Evolutionary conservation across 2,113 vertebrate species (phyloP).

Genomic region (Isurus oxyrinchus): DNA sequence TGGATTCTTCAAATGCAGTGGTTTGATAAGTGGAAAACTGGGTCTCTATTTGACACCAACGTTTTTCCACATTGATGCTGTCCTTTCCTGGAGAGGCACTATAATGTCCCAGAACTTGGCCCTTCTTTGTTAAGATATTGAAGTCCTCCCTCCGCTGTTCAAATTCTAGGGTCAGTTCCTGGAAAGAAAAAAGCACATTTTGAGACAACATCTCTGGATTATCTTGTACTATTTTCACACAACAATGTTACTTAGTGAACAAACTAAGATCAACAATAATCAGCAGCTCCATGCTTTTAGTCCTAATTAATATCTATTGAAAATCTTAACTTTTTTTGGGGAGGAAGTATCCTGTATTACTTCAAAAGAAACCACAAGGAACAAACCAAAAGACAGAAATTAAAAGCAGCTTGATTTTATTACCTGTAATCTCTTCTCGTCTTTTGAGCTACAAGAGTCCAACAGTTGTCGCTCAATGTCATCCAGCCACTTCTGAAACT

Average conservation of each 20-base stretch:
- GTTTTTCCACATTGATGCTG: neutral
- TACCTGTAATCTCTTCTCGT: constrained; percentile 52
- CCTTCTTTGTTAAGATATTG: constrained; percentile 37
- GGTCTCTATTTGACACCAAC: constrained; percentile 36
- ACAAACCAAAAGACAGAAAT: constrained; percentile 8
- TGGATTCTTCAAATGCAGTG: neutral
- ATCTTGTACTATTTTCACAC: neutral
- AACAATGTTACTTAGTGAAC: neutral
- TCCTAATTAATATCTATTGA: neutral
- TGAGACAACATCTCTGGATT: neutral
- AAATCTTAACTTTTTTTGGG: neutral
- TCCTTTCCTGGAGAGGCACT: neutral
- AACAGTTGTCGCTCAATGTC: constrained; percentile 49
- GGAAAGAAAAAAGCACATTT: neutral
- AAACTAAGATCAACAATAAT: neutral
- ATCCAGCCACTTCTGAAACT: constrained; percentile 55
- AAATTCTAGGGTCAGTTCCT: constrained; percentile 41
- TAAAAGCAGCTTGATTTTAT: neutral
- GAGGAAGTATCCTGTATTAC: neutral
- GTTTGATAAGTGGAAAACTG: neutral
- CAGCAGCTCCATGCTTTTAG: too few species aligned
- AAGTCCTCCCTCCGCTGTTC: constrained; percentile 41
- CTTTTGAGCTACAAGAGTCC: constrained; percentile 49
- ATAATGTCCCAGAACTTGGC: neutral
- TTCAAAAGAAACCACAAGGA: neutral